Percentiles rank a stretch among this genome's conserved stretches.
Evolutionary conservation across 2,797 vertebrate species (phyloP).

Genomic region (Cyclura pinguis): DNA sequence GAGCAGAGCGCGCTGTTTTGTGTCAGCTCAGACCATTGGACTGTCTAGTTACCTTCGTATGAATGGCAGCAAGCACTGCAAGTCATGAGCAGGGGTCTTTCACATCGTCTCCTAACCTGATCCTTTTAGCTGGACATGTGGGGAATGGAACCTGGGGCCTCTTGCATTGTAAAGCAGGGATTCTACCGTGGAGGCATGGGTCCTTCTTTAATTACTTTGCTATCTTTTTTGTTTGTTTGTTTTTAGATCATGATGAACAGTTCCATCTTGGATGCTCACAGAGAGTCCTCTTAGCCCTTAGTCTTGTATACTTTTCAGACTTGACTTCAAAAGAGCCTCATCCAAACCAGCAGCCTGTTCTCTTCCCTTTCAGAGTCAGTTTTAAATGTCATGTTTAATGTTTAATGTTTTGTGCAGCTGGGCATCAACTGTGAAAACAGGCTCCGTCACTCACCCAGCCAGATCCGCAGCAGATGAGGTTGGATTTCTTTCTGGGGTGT

Average conservation of each 20-base stretch:
- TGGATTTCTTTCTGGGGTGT: slow-evolving; percentile 3
- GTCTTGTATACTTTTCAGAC: background rate
- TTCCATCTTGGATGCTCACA: background rate
- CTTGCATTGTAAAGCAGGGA: background rate
- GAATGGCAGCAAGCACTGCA: no score
- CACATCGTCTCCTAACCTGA: no score
- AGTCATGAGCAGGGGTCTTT: no score
- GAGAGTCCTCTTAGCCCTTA: background rate
- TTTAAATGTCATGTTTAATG: background rate
- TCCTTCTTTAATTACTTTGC: background rate
- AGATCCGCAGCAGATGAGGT: slow-evolving; percentile 5
- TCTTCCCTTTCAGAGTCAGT: background rate
- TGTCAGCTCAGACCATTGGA: no score
- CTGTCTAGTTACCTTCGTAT: no score
- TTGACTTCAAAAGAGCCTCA: background rate
- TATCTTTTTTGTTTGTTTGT: no score
- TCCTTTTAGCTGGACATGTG: background rate
- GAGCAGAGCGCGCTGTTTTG: no score
- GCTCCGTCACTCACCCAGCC: background rate
- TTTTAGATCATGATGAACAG: background rate
- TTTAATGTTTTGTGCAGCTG: background rate
- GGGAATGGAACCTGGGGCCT: background rate
- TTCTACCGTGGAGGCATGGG: background rate
- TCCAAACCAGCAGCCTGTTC: background rate
- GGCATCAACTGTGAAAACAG: background rate